A percentile compares a stretch with the other conserved stretches of the same genome.
These are phyloP conservation scores for Cryptops parisi DNA, from an alignment of 2,888 invertebrate species.

Conservation along the genomic window DNA sequence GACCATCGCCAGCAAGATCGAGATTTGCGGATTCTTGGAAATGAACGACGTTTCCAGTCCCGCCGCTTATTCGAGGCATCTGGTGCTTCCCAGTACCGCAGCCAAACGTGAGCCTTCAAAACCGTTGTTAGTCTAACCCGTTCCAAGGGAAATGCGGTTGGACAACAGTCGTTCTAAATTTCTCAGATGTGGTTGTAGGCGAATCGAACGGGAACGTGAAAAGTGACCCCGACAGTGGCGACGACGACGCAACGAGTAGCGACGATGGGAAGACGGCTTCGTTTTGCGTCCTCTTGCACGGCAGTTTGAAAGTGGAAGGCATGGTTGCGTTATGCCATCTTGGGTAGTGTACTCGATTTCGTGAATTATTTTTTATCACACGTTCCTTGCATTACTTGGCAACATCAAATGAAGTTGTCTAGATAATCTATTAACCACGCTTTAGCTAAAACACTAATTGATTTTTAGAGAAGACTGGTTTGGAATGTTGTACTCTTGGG, in stretches of 20 bases:
- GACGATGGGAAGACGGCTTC: slow-evolving; percentile 70
- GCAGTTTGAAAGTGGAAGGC: slow-evolving; percentile 79
- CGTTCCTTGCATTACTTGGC: too few species aligned
- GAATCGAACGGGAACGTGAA: slow-evolving; percentile 17
- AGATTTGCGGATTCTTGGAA: slow-evolving; percentile 76
- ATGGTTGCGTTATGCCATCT: slow-evolving; percentile 78
- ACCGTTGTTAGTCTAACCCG: too few species aligned
- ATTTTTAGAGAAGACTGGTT: slow-evolving; percentile 59
- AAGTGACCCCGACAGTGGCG: slow-evolving; percentile 16
- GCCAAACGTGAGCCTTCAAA: slow-evolving; percentile 8
- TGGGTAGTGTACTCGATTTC: slow-evolving; percentile 31
- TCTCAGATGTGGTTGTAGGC: not conserved
- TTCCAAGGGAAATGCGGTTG: too few species aligned
- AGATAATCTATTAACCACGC: too few species aligned
- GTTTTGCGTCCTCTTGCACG: slow-evolving; percentile 84
- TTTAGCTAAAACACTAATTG: too few species aligned
- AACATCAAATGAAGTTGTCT: too few species aligned
- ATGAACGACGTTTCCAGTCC: slow-evolving; percentile 81
- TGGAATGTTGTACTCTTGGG: slow-evolving; percentile 88
- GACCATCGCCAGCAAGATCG: slow-evolving; percentile 47
- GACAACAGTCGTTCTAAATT: too few species aligned
- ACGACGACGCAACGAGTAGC: slow-evolving; percentile 26
- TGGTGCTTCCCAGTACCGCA: slow-evolving; percentile 53
- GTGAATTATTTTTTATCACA: not conserved
- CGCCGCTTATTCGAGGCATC: slow-evolving; percentile 75